Base-by-base conservation (phyloP, 2,888 invertebrate genomes). In the Notodonta dromedarius region DNA sequence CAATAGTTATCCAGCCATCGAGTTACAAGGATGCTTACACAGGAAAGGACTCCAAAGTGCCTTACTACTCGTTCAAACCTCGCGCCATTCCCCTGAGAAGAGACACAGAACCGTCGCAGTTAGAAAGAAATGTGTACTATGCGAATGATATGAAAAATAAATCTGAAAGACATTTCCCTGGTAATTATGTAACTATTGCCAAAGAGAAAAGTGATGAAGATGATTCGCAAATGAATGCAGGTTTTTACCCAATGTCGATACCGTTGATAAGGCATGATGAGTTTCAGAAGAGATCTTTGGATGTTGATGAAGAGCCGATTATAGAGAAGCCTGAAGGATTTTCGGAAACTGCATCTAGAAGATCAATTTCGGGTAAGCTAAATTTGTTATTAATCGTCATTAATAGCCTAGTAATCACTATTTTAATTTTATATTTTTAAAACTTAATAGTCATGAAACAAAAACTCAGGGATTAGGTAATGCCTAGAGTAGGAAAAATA, bases 161-260 rank as follows among this genome's bases (percentile, higher is more conserved):
- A 70, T 78, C 89, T 64, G 87, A 89, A 58, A 74, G 84, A 70
- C 92, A 91, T 88, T 91, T 91, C 87, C 90, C 92, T 76, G 93
- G 92, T 86, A 91, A 91, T 91, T 93, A 89, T 82, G 80, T 88
- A 62, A 82, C 86, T 85, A 93, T 93, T 90, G 88, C 90, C 88
- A 89, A 90, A 85, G 89, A 87, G 88, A 93, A 90, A 87, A 89
- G 89, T 76, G 80, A 80, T 76, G 77, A 76, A 51, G 67, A 59
- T 55, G 51, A 62, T 67, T 35, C 62, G 67, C 62, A 62, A 60
- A 58, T 63, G 68, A 63, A 61, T 55, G 56, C 64, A 66, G 60
- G 24, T 24, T 92, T 91, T 70, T 83, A 84, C 62, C 87, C 92
- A 50, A 85, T 86, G 71, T 67, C 86, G 48, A 93, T 93, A 74